Evolutionary conservation across 2,888 invertebrate genomes (phyloP), one percentile per base, ranked within the genome.

Genomic region (Pharmacophagus antenor): DNA sequence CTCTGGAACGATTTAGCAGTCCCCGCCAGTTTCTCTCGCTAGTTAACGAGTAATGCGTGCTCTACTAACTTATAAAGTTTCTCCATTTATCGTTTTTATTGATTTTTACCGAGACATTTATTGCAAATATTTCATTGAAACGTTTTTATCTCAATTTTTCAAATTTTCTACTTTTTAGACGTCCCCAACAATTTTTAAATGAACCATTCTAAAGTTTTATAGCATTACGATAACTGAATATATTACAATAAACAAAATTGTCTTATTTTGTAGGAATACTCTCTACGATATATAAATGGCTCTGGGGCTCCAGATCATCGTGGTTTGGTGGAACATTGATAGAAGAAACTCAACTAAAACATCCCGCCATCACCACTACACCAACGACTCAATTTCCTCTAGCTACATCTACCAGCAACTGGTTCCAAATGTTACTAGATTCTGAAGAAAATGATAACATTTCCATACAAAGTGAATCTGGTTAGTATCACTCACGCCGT

Each of bases 311-410:
- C 7, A 82, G 76, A 57, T 71, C 75, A 0, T 68, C 78, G 12
- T 93, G 92, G 92, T 91, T 92, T 64, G 81, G 79, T 48, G 83
- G 77, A 44, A 77, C 81, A 61, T 92, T 92, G 92, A 92, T 92
- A 67, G 79, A 82, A 25, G 73, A 82, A 42, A 68, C 59, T 23
- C 64, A 51, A 63, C 69, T 31, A 65, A 71, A 80, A 55, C 78
- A 79, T 1, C 68, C 79, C 18, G 74, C 76, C 4, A 67, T 50
- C 10, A 65, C 66, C 1, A 68, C 78, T n/a, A n/a, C n/a, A n/a
- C n/a, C n/a, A 0, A 81, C 85, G 0, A 80, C 90, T 5, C 80
- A 84, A 0, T 76, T 81, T 2, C 71, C 74, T 0, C 68, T 73
- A 1, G 74, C 82, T 0, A 74, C 81, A 0, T 76, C 80, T 4